A percentile compares a stretch with the other conserved stretches of the same genome.
These are phyloP conservation scores for Nothocercus nigrocapillus DNA, from an alignment of 2,113 vertebrate genomes.

Conservation along the genomic window DNA sequence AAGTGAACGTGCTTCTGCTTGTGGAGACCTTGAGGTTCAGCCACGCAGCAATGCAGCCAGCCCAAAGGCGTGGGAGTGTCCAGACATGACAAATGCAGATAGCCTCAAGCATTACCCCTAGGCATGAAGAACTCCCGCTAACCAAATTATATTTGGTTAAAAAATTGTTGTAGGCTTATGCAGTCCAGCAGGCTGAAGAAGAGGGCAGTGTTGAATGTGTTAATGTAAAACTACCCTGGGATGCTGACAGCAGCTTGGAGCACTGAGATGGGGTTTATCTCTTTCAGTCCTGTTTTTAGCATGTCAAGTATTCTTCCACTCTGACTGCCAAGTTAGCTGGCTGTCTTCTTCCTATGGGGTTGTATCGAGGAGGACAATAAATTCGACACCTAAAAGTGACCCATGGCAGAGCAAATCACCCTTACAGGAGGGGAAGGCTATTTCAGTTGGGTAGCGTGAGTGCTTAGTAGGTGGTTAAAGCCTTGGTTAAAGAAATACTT, in stretches of 20 bases:
- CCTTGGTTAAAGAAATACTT: not conserved
- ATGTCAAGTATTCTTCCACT: not conserved
- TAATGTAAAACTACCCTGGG: not conserved
- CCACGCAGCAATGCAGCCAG: not conserved
- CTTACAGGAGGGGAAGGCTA: not conserved
- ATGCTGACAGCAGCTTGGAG: not conserved
- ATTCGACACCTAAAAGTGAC: not conserved
- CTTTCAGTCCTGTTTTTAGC: not conserved
- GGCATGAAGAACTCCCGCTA: not conserved
- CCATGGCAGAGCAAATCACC: not conserved
- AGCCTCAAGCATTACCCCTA: not conserved
- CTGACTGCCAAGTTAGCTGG: accelerated
- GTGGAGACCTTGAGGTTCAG: not conserved
- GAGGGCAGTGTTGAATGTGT: accelerated
- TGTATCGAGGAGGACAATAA: not conserved
- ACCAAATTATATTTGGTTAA: not conserved
- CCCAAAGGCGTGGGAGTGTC: not conserved
- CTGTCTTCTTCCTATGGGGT: not conserved
- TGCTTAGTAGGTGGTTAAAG: not conserved
- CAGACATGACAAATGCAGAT: not conserved
- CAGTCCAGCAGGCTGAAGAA: not conserved
- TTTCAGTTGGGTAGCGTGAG: not conserved
- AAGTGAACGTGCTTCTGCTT: not conserved
- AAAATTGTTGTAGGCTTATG: not conserved
- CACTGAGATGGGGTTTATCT: not conserved